phyloP scores from a whole-genome alignment of 2,888 invertebrate genomes.

The Cepaea hortensis region DNA sequence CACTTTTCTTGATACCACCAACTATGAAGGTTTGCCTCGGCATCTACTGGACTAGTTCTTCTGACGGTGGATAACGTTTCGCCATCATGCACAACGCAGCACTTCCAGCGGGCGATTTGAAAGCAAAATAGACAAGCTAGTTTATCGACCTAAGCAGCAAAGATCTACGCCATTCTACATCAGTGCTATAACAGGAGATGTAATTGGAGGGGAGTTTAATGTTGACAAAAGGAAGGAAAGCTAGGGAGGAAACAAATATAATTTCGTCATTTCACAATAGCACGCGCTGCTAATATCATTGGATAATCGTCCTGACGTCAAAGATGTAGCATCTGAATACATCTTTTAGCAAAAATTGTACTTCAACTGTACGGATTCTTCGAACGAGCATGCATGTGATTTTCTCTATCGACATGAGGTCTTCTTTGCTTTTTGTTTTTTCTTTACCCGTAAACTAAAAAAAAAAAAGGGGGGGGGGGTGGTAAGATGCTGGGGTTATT shows the following conservation, averaged over 20 bases:
- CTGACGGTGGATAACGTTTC: background rate
- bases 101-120: background rate
- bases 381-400: background rate
- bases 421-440: background rate
- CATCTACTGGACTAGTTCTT: background rate
- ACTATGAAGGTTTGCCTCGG: background rate
- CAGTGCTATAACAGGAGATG: background rate
- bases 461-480: background rate
- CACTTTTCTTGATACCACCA: no score
- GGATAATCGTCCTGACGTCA: slow-evolving; percentile 5
- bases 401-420: background rate
- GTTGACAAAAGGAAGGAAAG: background rate
- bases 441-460: background rate
- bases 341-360: background rate
- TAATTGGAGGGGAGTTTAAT: background rate
- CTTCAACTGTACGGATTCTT: background rate
- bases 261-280: background rate
- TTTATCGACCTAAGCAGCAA: background rate
- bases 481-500: background rate
- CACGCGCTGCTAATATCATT: background rate
- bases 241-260: background rate
- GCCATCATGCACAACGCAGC: background rate
- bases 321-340: background rate
- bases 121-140: background rate
- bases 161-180: slow-evolving; percentile 2